Evolutionary conservation across 2,888 invertebrate species (phyloP).

Genomic region (Gastracanthus pulcherrimus): DNA sequence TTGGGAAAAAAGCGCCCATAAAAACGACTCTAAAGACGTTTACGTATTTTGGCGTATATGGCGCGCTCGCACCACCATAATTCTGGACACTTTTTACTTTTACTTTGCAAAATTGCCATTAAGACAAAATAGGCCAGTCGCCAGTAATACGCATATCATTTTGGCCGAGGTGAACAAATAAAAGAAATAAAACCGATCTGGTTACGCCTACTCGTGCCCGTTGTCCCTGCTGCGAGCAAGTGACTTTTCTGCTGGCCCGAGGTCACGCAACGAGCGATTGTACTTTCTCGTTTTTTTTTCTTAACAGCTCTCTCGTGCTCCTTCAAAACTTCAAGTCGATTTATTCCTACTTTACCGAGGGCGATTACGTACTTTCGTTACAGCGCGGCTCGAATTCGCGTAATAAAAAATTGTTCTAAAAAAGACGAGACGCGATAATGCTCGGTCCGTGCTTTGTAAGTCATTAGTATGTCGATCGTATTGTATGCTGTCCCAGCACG

Average conservation of each 20-base stretch:
- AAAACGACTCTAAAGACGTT: not conserved
- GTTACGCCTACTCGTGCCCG: slow-evolving; percentile 69
- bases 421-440: too few species aligned
- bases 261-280: slow-evolving; percentile 65
- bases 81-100: not conserved
- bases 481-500: too few species aligned
- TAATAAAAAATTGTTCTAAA: too few species aligned
- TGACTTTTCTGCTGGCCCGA: slow-evolving; percentile 70
- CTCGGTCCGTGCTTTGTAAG: too few species aligned
- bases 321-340: not conserved
- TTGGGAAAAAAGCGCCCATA: not conserved
- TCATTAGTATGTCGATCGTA: too few species aligned
- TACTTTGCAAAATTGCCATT: not conserved
- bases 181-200: slow-evolving; percentile 61
- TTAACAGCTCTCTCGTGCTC: not conserved
- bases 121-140: not conserved
- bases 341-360: not conserved
- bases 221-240: slow-evolving; percentile 66
- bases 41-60: too few species aligned
- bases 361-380: not conserved
- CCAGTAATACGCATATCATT: not conserved
- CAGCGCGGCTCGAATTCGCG: not conserved
- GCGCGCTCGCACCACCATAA: not conserved
- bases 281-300: slow-evolving; percentile 36
- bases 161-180: not conserved